These are phyloP conservation scores for Ornithorhynchus anatinus DNA, from an alignment of 2,113 vertebrate genomes.

Conservation along the genomic window DNA sequence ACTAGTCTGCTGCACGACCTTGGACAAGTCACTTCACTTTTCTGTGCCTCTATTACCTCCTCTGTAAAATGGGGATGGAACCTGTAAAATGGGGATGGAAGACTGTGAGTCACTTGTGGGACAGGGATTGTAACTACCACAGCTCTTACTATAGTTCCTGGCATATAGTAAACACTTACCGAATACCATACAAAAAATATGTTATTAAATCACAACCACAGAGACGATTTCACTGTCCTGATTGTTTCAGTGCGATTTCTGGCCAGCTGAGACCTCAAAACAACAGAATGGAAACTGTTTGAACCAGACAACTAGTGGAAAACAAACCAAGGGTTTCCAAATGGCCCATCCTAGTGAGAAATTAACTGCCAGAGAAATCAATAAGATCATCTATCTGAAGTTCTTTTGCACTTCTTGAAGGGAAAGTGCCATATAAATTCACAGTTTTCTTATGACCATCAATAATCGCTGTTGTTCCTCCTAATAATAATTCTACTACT, in stretches of 20 bases:
- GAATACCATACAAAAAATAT: constrained; percentile 36
- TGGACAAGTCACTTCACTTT: background rate
- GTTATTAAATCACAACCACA: constrained; percentile 33
- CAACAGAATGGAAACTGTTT: background rate
- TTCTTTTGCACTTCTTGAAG: background rate
- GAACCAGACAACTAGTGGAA: background rate
- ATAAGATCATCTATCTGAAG: background rate
- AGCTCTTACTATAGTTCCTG: constrained; percentile 13
- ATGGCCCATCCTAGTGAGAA: background rate
- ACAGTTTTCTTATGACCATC: constrained; percentile 20
- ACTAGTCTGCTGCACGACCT: background rate
- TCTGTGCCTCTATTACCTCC: constrained; percentile 1
- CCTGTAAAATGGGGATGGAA: background rate
- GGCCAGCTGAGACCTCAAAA: background rate
- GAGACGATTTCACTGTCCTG: background rate
- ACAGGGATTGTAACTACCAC: background rate
- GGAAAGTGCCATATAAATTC: background rate
- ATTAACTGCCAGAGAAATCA: background rate
- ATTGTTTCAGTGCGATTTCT: background rate
- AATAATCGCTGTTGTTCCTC: no score
- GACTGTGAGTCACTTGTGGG: background rate
- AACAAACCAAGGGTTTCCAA: background rate
- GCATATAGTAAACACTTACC: constrained; percentile 23
- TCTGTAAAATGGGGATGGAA: constrained; percentile 3
- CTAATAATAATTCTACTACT: constrained; percentile 31